Base-by-base conservation (phyloP, 2,113 vertebrate species). In the Ursus arctos region DNA sequence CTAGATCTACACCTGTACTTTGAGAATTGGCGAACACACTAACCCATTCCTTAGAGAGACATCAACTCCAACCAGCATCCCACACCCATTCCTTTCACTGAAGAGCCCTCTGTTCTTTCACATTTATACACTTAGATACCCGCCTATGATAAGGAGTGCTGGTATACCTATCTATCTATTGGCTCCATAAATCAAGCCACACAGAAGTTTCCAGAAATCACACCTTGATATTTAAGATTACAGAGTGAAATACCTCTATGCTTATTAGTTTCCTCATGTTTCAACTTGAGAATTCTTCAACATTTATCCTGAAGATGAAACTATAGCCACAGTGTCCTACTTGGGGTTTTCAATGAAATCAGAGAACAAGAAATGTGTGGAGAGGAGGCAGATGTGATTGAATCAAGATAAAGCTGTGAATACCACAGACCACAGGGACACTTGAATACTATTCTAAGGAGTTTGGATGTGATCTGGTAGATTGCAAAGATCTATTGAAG, bases 1-100 rank as follows among this genome's bases (percentile, higher is more conserved):
- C 80, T 85, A 93, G 76, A 96, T 77, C 69, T 93, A 93, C 96
- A 97, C 65, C 53, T 88, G 28, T 88, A 92, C 65, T 95, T 93
- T 82, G 77, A 96, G 85, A 92, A 91, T 14, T 79, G 71, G 88
- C 89, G 80, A 95, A 88, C 89, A 95, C 61, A 81, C 83, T 86
- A 53, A 81, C 31, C 21, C 59, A 91, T 69, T 71, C 84, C 69
- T 69, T 80, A 95, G 82, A 59, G 88, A 93, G 88, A 84, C 22
- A 76, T 74, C 61, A 55, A 47, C 59, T 82, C 31, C 49, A 33
- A 19, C 69, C 76, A 15, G 61, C 40, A 72, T n/a, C 3, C 6
- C 14, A 61, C 33, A 72, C 5, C 49, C 19, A 28, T 36, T 82
- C 65, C 77, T 96, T 85, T 84, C 55, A 86, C 72, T 93, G 51